Percentiles rank a stretch among this genome's conserved stretches.
phyloP scores from a whole-genome alignment of 2,888 invertebrate species.

The Idaea straminata region DNA sequence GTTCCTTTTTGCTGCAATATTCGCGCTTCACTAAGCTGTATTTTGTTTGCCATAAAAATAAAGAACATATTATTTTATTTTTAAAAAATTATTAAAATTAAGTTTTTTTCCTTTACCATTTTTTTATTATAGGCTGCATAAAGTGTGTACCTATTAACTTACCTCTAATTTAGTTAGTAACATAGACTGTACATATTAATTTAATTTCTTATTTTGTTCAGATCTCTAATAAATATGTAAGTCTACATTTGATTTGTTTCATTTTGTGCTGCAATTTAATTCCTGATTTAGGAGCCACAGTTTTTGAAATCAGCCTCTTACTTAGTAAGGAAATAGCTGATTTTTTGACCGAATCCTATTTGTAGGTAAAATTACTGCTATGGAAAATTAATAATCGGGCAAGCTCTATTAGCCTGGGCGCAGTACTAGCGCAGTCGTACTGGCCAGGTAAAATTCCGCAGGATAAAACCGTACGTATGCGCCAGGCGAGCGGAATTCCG shows the following conservation, averaged over 20 bases:
- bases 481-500: no score
- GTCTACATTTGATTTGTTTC: constrained; percentile 59
- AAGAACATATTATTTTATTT: constrained; percentile 36
- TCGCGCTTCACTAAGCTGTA: constrained; percentile 49
- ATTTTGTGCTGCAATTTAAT: constrained; percentile 7
- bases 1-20: constrained; percentile 44
- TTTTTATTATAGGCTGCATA: constrained; percentile 59
- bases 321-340: neutral
- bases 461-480: no score
- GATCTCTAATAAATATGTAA: constrained; percentile 82
- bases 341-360: no score
- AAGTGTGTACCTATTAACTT: constrained; percentile 80
- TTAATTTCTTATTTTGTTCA: constrained; percentile 82
- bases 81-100: neutral
- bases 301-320: neutral
- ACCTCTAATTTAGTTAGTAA: constrained; percentile 80
- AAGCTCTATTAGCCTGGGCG: no score
- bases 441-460: no score
- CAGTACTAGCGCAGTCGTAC: no score
- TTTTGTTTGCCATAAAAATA: constrained; percentile 48
- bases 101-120: constrained; percentile 56
- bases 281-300: neutral
- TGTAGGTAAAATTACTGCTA: no score
- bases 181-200: constrained; percentile 81
- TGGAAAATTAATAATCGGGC: no score